Conservation (phyloP, 2,113 vertebrate species). For the Tamias sibiricus region DNA sequence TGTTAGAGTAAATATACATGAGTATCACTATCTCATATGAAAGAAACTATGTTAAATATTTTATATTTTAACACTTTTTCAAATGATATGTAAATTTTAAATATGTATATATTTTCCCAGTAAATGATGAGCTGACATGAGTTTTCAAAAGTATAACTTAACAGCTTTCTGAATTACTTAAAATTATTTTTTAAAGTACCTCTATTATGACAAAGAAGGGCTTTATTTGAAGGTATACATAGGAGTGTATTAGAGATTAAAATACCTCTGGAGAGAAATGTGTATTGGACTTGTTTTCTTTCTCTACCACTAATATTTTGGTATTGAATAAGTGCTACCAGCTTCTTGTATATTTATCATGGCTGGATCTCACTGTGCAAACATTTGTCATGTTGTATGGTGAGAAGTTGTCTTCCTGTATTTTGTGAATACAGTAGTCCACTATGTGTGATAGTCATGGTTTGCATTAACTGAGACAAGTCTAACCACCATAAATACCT, state of each 20-base stretch:
- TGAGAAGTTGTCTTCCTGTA: not conserved
- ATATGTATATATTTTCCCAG: not conserved
- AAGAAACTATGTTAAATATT: not conserved
- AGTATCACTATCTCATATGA: not conserved
- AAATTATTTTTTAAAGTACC: not conserved
- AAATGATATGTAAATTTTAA: not conserved
- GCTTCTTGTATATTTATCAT: not conserved
- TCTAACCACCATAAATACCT: conserved; percentile 72
- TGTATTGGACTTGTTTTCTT: not conserved
- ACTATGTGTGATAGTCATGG: conserved; percentile 28
- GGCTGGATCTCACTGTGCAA: conserved; percentile 7
- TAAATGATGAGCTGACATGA: not conserved
- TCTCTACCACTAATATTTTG: conserved; percentile 9
- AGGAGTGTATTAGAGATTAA: not conserved
- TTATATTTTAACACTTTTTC: not conserved
- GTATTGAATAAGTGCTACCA: not conserved
- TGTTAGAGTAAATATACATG: not conserved
- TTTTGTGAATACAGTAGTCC: not conserved
- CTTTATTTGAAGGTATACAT: not conserved
- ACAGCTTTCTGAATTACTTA: not conserved
- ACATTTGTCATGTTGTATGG: not conserved
- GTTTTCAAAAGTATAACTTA: not conserved
- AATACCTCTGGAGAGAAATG: not conserved
- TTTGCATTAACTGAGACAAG: conserved; percentile 79
- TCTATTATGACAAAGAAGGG: not conserved